Conservation (phyloP, 2,797 vertebrate species). For the Sebastes alutus region DNA sequence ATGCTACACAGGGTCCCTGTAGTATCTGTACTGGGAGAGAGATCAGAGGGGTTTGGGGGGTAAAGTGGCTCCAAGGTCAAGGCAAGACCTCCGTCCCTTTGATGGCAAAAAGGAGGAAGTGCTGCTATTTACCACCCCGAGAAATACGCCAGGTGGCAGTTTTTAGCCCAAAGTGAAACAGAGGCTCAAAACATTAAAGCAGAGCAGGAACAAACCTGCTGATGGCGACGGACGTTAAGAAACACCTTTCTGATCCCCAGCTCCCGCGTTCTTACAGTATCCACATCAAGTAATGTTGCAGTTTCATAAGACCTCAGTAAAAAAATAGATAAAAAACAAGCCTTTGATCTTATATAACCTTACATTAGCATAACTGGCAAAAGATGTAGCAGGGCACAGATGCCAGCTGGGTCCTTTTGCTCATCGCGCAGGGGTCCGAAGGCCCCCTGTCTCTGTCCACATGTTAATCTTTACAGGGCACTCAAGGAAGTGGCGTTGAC, state of each 20-base stretch:
- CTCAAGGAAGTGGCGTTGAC: constrained; percentile 82
- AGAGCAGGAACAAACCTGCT: constrained; percentile 19
- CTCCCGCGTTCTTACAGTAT: background rate
- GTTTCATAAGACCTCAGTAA: constrained; percentile 14
- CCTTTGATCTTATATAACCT: constrained; percentile 53
- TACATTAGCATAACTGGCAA: constrained; percentile 49
- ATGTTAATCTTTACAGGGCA: constrained; percentile 82
- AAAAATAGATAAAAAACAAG: constrained; percentile 25
- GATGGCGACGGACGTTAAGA: background rate
- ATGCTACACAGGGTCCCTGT: constrained; percentile 14
- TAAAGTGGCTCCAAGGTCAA: constrained; percentile 63
- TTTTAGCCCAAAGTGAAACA: constrained; percentile 42
- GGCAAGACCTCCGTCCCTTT: constrained; percentile 48
- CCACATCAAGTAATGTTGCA: constrained; percentile 1
- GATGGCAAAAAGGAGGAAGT: constrained; percentile 42
- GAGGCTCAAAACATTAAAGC: constrained; percentile 21
- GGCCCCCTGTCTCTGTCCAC: constrained; percentile 72
- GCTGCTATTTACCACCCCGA: constrained; percentile 47
- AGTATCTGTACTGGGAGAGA: constrained; percentile 25
- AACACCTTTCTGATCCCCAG: constrained; percentile 7
- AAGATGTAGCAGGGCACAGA: constrained; percentile 47
- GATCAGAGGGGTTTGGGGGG: constrained; percentile 30
- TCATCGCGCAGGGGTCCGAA: constrained; percentile 46
- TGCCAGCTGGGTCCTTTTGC: constrained; percentile 65
- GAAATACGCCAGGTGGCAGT: constrained; percentile 45